Conservation (phyloP, 2,113 vertebrate genomes). For the Oenanthe melanoleuca region DNA sequence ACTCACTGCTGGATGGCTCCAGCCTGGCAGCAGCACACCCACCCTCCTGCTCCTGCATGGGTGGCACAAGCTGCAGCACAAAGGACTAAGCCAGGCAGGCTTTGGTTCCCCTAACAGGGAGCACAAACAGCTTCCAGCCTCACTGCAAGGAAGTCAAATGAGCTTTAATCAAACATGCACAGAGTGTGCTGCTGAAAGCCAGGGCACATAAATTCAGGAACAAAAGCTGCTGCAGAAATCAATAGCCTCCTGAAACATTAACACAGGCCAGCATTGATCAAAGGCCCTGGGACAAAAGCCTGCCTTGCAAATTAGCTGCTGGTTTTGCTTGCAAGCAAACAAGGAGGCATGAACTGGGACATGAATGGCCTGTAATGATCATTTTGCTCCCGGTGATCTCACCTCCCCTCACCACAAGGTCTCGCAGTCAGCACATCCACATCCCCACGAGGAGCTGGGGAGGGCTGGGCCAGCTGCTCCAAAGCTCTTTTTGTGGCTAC, state of each 20-base stretch:
- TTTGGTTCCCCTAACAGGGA: slow-evolving; percentile 82
- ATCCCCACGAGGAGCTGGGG: neutral
- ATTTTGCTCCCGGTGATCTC: slow-evolving; percentile 45
- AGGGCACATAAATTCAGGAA: slow-evolving; percentile 82
- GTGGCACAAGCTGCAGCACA: slow-evolving; percentile 86
- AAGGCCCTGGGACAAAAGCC: slow-evolving; percentile 83
- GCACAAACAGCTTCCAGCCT: slow-evolving; percentile 78
- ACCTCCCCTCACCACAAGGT: slow-evolving; percentile 40
- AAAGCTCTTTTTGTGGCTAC: neutral
- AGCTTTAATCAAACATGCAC: slow-evolving; percentile 97
- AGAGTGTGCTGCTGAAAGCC: slow-evolving; percentile 73
- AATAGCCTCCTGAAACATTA: slow-evolving; percentile 94
- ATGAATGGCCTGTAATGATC: slow-evolving; percentile 65
- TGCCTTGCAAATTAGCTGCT: slow-evolving; percentile 84
- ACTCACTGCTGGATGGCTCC: slow-evolving; percentile 75
- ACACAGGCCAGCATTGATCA: slow-evolving; percentile 89
- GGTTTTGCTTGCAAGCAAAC: slow-evolving; percentile 76
- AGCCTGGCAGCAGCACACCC: slow-evolving; percentile 83
- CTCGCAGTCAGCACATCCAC: slow-evolving; percentile 17
- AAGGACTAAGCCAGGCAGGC: slow-evolving; percentile 82
- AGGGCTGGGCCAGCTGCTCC: neutral
- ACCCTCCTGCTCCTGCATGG: slow-evolving; percentile 80
- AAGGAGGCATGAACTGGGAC: slow-evolving; percentile 68
- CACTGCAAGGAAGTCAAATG: slow-evolving; percentile 84
- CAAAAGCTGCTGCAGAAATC: slow-evolving; percentile 89